Evolutionary conservation across 2,797 vertebrate species (phyloP).

Genomic region (Gymnothorax javanicus): DNA sequence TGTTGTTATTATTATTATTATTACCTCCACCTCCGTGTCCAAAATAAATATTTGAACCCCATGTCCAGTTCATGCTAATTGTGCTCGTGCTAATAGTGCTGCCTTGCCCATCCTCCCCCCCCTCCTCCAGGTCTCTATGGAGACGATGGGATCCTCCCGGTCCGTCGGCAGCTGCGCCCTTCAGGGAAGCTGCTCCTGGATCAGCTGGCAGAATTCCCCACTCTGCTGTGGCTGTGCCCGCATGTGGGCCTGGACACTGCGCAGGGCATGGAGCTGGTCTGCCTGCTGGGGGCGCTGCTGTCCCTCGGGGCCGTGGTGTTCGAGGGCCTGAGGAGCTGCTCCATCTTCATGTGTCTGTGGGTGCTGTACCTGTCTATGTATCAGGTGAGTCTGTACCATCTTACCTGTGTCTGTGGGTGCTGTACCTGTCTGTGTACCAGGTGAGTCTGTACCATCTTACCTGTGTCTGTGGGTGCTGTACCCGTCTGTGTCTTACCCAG

Average conservation of each 20-base stretch:
- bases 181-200: constrained; percentile 78
- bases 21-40: no score
- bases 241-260: constrained; percentile 84
- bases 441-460: no score
- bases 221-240: constrained; percentile 86
- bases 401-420: no score
- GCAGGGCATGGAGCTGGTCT: constrained; percentile 86
- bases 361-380: constrained; percentile 80
- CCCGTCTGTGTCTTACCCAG: no score
- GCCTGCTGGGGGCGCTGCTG: constrained; percentile 71
- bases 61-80: no score
- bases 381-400: constrained; percentile 68
- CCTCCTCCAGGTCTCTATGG: constrained; percentile 83
- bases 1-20: no score
- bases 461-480: no score
- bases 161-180: constrained; percentile 75
- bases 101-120: neutral
- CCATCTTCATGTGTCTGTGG: constrained; percentile 83
- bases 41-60: no score
- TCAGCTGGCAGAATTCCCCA: constrained; percentile 79
- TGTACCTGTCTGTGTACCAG: no score
- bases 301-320: constrained; percentile 75
- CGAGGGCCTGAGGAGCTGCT: constrained; percentile 71
- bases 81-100: no score
- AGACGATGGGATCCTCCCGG: constrained; percentile 83